A percentile compares a stretch with the other conserved stretches of the same genome.
Conservation (phyloP, 2,113 vertebrate species). For the Psammodynastes pulverulentus region DNA sequence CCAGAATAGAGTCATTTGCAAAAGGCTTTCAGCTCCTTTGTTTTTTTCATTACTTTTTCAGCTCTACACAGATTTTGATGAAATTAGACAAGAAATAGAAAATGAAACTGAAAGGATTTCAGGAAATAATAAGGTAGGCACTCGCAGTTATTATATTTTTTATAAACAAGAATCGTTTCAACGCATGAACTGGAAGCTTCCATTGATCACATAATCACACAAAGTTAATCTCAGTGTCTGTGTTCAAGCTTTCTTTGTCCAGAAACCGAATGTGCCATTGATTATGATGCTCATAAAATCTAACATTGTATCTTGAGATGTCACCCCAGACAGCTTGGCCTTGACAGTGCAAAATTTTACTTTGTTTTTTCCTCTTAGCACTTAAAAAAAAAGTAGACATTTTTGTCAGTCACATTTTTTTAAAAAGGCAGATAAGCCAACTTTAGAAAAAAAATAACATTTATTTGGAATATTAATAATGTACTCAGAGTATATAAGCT, state of each 20-base stretch:
- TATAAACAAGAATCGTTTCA: neutral
- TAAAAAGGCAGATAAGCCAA: neutral
- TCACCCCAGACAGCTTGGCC: neutral
- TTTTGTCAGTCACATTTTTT: neutral
- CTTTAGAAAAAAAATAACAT: neutral
- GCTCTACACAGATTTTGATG: slow-evolving; percentile 93
- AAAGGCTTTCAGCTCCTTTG: neutral
- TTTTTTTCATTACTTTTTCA: slow-evolving; percentile 61
- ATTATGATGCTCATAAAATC: neutral
- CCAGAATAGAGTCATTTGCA: neutral
- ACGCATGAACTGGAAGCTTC: neutral
- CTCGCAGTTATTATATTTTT: neutral
- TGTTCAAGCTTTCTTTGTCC: neutral
- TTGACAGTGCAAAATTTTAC: neutral
- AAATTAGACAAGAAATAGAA: slow-evolving; percentile 96
- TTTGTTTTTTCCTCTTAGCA: neutral
- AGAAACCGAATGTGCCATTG: neutral
- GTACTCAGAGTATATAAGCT: neutral
- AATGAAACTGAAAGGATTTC: slow-evolving; percentile 94
- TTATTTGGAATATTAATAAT: neutral
- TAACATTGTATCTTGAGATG: neutral
- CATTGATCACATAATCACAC: neutral
- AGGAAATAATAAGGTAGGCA: slow-evolving; percentile 91
- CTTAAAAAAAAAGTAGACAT: neutral
- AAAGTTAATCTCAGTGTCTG: neutral